Evolutionary conservation across 92 coral and sea anemone genomes (phyloP).

Genomic region (Epizoanthus scotinus): DNA sequence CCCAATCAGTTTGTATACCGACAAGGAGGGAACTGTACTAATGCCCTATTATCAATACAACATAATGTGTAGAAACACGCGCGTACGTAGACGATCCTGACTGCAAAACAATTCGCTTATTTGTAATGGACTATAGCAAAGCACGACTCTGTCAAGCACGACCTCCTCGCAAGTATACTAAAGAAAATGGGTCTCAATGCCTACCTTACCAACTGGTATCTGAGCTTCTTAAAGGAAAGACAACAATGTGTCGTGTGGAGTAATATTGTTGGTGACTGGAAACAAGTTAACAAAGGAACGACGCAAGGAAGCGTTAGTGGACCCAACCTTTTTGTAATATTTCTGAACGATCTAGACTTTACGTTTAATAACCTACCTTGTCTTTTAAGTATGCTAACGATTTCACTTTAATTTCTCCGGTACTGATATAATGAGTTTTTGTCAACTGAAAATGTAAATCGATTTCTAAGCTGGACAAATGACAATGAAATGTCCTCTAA

Average conservation of each 20-base stretch:
- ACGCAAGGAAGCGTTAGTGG: conserved; percentile 58
- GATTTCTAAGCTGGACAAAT: too few species aligned
- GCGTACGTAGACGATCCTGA: conserved; percentile 53
- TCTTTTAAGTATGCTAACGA: too few species aligned
- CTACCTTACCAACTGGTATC: conserved; percentile 54
- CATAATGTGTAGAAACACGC: conserved; percentile 41
- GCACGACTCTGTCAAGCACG: conserved; percentile 59
- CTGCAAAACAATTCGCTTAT: conserved; percentile 60
- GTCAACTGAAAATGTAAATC: too few species aligned
- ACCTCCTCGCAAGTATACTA: conserved; percentile 43
- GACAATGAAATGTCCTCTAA: too few species aligned
- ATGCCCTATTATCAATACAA: conserved; percentile 59
- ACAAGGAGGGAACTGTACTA: conserved; percentile 59
- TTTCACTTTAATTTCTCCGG: too few species aligned
- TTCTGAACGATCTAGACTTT: conserved; percentile 39
- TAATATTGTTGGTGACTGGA: conserved; percentile 46
- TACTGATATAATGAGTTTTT: too few species aligned
- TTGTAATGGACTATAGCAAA: conserved; percentile 69
- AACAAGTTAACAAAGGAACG: conserved; percentile 51
- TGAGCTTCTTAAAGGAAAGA: conserved; percentile 37
- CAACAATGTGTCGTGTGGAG: conserved; percentile 29
- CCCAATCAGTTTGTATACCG: conserved; percentile 61
- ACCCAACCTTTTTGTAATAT: conserved; percentile 38
- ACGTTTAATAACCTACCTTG: conserved; percentile 23
- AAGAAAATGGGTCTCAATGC: conserved; percentile 48